These are phyloP conservation scores for Leptinotarsa haldemani DNA, from an alignment of 2,888 invertebrate genomes.

Conservation along the genomic window DNA sequence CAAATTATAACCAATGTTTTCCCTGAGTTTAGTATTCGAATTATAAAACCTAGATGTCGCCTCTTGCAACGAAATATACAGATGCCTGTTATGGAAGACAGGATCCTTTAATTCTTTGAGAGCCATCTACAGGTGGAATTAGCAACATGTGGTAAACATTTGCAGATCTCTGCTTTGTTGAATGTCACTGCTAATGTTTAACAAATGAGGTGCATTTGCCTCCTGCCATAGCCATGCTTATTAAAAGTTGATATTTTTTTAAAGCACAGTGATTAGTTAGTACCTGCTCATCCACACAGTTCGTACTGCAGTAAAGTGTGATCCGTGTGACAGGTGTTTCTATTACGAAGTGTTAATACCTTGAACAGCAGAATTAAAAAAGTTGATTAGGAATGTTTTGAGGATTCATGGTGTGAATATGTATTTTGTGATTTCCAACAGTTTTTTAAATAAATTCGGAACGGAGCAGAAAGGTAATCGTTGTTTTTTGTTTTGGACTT, in stretches of 20 bases:
- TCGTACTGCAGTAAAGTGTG: not conserved
- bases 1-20: too few relatives aligned
- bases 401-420: conserved; percentile 17
- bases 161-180: conserved; percentile 2
- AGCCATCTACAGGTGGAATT: too few relatives aligned
- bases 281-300: not conserved
- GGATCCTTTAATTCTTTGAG: too few relatives aligned
- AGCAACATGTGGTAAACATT: too few relatives aligned
- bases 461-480: conserved; percentile 3
- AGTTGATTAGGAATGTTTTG: not conserved
- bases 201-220: not conserved
- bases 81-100: too few relatives aligned
- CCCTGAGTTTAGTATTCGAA: too few relatives aligned
- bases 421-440: conserved; percentile 12
- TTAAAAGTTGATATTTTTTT: not conserved
- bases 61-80: too few relatives aligned
- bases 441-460: not conserved
- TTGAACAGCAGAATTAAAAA: not conserved
- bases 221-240: conserved; percentile 9
- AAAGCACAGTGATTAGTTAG: not conserved
- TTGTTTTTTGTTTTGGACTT: not conserved
- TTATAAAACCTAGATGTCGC: too few relatives aligned
- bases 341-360: conserved; percentile 4
- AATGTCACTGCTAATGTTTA: not conserved
- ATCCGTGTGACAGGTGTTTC: not conserved